Conservation (phyloP, 2,113 vertebrate species). For the Campylomormyrus numenius region DNA sequence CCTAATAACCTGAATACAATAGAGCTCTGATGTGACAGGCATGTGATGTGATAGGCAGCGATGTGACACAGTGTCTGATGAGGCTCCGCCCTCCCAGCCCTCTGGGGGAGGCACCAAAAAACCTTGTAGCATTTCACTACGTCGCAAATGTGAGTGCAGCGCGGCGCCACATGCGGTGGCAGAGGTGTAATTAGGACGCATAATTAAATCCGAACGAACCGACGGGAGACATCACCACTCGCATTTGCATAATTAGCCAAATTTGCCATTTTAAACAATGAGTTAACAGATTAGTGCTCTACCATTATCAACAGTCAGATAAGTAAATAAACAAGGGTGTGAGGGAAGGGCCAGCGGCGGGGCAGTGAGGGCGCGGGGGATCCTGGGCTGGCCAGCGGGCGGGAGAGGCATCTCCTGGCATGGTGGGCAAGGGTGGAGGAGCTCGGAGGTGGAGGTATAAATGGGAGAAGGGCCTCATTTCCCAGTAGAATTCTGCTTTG, state of each 20-base stretch:
- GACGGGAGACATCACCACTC: conserved; percentile 28
- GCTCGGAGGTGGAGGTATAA: neutral
- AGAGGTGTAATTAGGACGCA: conserved; percentile 47
- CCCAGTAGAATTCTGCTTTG: conserved; percentile 50
- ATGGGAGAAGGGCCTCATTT: conserved; percentile 37
- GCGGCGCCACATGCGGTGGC: conserved; percentile 1
- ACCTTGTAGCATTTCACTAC: neutral
- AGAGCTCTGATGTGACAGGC: neutral
- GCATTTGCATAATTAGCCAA: conserved; percentile 46
- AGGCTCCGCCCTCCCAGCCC: neutral
- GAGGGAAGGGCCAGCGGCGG: conserved; percentile 5
- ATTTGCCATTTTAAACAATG: conserved; percentile 34
- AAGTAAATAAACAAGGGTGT: conserved; percentile 49
- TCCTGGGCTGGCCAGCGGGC: conserved; percentile 29
- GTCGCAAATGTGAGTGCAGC: neutral
- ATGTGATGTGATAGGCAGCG: neutral
- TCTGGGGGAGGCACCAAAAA: neutral
- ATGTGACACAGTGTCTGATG: neutral
- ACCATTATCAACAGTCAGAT: conserved; percentile 44
- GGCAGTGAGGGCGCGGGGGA: neutral
- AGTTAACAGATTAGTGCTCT: conserved; percentile 51
- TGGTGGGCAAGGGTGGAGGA: neutral
- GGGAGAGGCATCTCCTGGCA: conserved; percentile 20
- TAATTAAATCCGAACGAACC: conserved; percentile 49
- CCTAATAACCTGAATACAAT: neutral